These are phyloP conservation scores for Girardinichthys multiradiatus DNA, from an alignment of 2,113 vertebrate species.

Conservation along the genomic window DNA sequence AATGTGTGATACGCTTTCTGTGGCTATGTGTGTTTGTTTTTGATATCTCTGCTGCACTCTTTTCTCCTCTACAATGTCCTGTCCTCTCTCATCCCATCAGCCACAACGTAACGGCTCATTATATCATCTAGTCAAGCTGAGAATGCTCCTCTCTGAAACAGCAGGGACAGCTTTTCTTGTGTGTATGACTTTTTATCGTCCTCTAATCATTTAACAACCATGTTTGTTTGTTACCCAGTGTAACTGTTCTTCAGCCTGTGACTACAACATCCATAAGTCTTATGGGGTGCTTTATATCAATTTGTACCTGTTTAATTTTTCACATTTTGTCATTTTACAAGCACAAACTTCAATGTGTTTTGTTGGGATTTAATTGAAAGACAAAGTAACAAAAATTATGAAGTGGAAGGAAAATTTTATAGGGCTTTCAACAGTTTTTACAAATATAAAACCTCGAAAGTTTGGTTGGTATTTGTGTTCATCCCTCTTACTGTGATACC, in stretches of 20 bases:
- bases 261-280: neutral
- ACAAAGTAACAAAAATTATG: neutral
- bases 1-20: constrained; percentile 9
- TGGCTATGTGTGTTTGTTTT: constrained; percentile 30
- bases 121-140: constrained; percentile 74
- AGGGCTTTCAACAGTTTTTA: neutral
- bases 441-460: too few relatives aligned
- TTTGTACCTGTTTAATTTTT: neutral
- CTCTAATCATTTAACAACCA: constrained; percentile 70
- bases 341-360: neutral
- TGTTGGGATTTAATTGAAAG: neutral
- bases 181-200: constrained; percentile 66
- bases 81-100: constrained; percentile 68
- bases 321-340: neutral
- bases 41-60: constrained; percentile 41
- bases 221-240: constrained; percentile 11
- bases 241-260: neutral
- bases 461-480: too few relatives aligned
- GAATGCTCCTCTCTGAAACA: constrained; percentile 67
- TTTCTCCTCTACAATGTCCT: constrained; percentile 60
- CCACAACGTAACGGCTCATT: constrained; percentile 72
- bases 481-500: too few relatives aligned
- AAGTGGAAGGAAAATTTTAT: neutral
- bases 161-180: constrained; percentile 65
- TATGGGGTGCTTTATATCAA: neutral